Evolutionary conservation across 2,888 invertebrate genomes (phyloP).

Genomic region (Aplocera efformata): DNA sequence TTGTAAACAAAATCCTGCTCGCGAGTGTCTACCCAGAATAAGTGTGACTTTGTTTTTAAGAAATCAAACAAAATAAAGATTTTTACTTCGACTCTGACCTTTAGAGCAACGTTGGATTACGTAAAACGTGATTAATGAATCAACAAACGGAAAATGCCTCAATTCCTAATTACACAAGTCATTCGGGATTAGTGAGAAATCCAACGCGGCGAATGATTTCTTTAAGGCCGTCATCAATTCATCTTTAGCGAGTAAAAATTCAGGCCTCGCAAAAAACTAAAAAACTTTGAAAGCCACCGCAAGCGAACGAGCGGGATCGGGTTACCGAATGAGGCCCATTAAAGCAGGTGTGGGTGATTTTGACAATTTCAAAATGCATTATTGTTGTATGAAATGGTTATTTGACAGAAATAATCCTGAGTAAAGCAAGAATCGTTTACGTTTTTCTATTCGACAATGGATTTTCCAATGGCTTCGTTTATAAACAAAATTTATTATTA

Average conservation of each 20-base stretch:
- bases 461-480: no score
- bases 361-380: background rate
- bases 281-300: slow-evolving; percentile 15
- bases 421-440: no score
- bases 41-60: no score
- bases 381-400: background rate
- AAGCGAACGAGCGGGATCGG: slow-evolving; percentile 15
- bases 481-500: no score
- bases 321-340: slow-evolving; percentile 18
- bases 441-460: no score
- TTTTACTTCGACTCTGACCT: no score
- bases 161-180: slow-evolving; percentile 4
- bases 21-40: no score
- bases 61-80: no score
- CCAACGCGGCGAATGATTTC: slow-evolving; percentile 32
- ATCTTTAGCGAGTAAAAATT: slow-evolving; percentile 18
- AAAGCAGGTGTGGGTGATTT: slow-evolving; percentile 12
- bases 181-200: slow-evolving; percentile 31
- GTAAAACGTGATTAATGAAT: no score
- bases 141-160: no score
- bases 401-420: background rate
- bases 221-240: slow-evolving; percentile 4
- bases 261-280: slow-evolving; percentile 26
- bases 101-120: no score
- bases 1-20: no score